phyloP scores from a whole-genome alignment of 2,797 vertebrate genomes.

The Anguilla pacifica region DNA sequence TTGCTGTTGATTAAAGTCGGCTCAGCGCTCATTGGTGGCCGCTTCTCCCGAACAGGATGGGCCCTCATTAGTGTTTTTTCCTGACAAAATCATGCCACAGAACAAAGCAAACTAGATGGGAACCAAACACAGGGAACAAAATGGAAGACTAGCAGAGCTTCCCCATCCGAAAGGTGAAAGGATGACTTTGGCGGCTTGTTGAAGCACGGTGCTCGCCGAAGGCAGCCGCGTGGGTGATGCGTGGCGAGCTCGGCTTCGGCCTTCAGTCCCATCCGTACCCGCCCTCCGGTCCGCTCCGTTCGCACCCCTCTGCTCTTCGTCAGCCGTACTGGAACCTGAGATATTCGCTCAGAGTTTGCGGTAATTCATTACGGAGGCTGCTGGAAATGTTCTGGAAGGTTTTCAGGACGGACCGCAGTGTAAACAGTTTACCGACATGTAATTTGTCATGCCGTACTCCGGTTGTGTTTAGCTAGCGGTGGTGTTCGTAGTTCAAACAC shows the following conservation, averaged over 20 bases:
- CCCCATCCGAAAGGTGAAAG: neutral
- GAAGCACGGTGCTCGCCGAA: neutral
- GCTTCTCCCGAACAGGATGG: neutral
- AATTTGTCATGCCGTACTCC: neutral
- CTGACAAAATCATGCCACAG: neutral
- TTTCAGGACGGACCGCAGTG: neutral
- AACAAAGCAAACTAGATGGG: neutral
- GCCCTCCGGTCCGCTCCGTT: neutral
- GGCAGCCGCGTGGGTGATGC: neutral
- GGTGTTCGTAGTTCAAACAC: neutral
- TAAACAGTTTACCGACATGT: neutral
- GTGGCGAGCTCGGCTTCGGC: neutral
- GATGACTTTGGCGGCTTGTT: neutral
- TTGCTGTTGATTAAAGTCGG: neutral
- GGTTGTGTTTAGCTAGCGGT: neutral
- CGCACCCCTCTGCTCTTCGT: neutral
- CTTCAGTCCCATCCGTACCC: neutral
- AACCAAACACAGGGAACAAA: neutral
- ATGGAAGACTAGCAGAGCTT: neutral
- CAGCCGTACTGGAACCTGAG: neutral
- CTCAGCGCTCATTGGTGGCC: neutral
- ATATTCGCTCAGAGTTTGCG: neutral
- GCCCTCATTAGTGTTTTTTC: neutral
- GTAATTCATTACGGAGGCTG: neutral
- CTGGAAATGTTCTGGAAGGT: neutral